Evolutionary conservation across 2,113 vertebrate species (phyloP), one percentile per base, ranked within the genome.

Genomic region (Apodemus sylvaticus): DNA sequence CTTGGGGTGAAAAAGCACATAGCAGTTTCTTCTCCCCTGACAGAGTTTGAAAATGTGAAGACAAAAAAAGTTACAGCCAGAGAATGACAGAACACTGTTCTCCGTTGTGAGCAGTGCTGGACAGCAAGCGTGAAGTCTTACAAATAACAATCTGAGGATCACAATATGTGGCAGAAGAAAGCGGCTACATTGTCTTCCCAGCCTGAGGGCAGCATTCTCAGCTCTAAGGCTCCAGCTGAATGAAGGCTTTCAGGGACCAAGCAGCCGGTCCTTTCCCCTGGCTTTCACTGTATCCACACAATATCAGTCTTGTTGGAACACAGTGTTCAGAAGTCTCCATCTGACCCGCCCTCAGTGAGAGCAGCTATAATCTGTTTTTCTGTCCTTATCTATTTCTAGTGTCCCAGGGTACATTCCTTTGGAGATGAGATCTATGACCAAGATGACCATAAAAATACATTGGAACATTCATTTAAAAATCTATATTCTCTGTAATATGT

Each of bases 201-300:
- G 95, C 31, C 45, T 71, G 96, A 94, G 20, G 94, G 87, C 92
- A 94, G 85, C 55, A 64, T 77, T 96, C 97, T 94, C 81, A 2
- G 87, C 85, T 51, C 89, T 42, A 6, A 86, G 77, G 94, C 93
- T 95, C 82, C 48, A 71, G 94, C 85, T 97, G 76, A 98, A 97
- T 96, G 95, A 97, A 58, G 62, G 90, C 92, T 97, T 98, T 96
- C 93, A 94, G 90, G 94, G 55, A 96, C 68, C 60, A 76, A 92
- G 96, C 71, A 91, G 24, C 95, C 76, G 0, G 5, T 45, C 94
- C 93, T 96, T 96, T 78, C 96, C 86, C 96, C 97, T 89, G 78
- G 68, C 81, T 68, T 86, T 78, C 91, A 83, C 93, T 70, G n/a
- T 20, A 82, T 34, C 68, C 42, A 78, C 39, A 96, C 94, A 98